Evolutionary conservation across 2,113 vertebrate genomes (phyloP).

Genomic region (Aepyceros melampus): DNA sequence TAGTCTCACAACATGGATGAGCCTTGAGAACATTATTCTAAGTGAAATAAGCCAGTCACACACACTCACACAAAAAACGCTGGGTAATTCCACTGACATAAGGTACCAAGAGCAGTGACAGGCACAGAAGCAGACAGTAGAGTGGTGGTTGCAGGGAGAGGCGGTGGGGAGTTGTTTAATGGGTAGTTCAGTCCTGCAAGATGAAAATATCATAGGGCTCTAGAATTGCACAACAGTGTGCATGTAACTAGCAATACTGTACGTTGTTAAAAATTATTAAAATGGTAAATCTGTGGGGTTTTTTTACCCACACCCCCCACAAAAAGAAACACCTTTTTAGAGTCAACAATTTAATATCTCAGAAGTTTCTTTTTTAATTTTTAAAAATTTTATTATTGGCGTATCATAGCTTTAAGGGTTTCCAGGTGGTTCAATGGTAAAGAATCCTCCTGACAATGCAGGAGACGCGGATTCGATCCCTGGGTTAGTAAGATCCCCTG

Average conservation of each 20-base stretch:
- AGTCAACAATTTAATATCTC: background rate
- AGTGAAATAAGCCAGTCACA: background rate
- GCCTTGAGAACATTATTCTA: background rate
- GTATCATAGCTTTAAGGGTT: background rate
- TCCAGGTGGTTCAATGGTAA: background rate
- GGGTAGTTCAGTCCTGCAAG: background rate
- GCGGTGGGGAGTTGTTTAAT: background rate
- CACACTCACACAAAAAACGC: background rate
- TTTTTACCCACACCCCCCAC: background rate
- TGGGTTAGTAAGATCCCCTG: background rate
- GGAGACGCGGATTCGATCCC: rapidly evolving
- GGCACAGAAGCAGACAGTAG: background rate
- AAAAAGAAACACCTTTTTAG: background rate
- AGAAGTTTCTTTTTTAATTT: background rate
- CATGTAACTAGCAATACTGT: background rate
- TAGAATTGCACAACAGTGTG: rapidly evolving
- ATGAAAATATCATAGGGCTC: background rate
- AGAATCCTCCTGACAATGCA: background rate
- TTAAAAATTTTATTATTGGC: background rate
- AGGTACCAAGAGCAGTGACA: background rate
- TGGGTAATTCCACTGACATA: background rate
- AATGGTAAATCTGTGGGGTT: background rate
- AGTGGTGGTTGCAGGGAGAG: background rate
- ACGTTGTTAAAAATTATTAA: background rate
- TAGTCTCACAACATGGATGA: background rate